phyloP scores from a whole-genome alignment of 2,113 vertebrate genomes.

The Mola mola region DNA sequence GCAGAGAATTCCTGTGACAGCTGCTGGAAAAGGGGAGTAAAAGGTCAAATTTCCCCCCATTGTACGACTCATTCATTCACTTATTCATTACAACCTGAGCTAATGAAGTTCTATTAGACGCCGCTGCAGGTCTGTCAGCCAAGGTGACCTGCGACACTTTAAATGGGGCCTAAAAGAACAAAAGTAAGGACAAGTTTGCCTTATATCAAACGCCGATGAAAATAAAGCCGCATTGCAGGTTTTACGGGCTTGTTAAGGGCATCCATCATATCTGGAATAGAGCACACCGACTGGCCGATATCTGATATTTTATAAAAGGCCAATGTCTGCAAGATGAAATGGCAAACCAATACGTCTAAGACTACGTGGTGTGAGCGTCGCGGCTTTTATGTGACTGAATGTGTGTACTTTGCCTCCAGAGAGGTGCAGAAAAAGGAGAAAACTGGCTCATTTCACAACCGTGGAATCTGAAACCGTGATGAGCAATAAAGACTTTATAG shows the following conservation, averaged over 20 bases:
- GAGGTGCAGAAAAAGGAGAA: background rate
- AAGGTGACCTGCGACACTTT: constrained; percentile 30
- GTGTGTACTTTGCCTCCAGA: background rate
- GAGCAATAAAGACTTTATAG: constrained; percentile 1
- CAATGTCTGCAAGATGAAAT: constrained; percentile 55
- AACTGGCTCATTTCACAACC: too few species aligned
- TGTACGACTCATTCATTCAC: background rate
- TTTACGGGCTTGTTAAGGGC: constrained; percentile 12
- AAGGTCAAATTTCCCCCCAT: too few species aligned
- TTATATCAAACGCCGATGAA: constrained; percentile 1
- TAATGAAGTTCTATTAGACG: constrained; percentile 8
- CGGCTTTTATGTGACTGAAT: constrained; percentile 14
- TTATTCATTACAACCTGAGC: background rate
- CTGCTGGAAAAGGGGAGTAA: too few species aligned
- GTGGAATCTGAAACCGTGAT: too few species aligned
- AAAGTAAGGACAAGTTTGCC: too few species aligned
- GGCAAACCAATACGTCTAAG: constrained; percentile 51
- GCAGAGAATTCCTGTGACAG: too few species aligned
- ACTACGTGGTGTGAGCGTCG: constrained; percentile 5
- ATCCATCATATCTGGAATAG: constrained; percentile 44
- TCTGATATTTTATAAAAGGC: constrained; percentile 66
- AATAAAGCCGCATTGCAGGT: constrained; percentile 31
- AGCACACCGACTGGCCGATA: constrained; percentile 42
- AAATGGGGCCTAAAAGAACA: too few species aligned
- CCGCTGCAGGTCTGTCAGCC: background rate